phyloP scores from a whole-genome alignment of 2,888 invertebrate species.

The Rhabditophanes sp. region DNA sequence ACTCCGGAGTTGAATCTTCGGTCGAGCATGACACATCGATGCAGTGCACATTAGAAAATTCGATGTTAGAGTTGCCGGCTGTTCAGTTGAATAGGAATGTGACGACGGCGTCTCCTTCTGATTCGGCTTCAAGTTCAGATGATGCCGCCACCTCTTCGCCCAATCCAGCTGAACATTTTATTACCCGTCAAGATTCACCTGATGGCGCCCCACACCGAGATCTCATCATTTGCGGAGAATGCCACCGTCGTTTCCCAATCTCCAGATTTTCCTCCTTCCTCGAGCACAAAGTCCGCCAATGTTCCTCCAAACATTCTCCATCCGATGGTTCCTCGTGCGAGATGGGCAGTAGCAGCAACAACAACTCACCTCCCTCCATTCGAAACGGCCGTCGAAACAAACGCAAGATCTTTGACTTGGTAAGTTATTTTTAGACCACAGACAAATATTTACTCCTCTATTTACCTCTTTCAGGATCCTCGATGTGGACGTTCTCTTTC shows the following conservation, averaged over 20 bases:
- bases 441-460: not conserved
- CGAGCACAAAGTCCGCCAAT: constrained; percentile 35
- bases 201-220: constrained; percentile 9
- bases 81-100: not conserved
- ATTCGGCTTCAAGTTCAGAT: no score
- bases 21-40: constrained; percentile 26
- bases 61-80: not conserved
- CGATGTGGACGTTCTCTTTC: constrained; percentile 1
- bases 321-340: constrained; percentile 11
- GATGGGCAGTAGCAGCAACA: no score
- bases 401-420: no score
- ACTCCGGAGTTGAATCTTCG: constrained; percentile 41
- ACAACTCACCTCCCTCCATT: no score
- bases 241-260: constrained; percentile 28
- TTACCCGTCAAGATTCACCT: constrained; percentile 1
- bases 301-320: constrained; percentile 3
- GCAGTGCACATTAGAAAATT: constrained; percentile 12
- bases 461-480: constrained; percentile 1
- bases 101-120: constrained; percentile 5
- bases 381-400: no score
- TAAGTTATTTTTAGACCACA: not conserved
- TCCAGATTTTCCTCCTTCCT: constrained; percentile 29
- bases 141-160: constrained; percentile 3
- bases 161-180: not conserved
- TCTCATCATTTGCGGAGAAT: constrained; percentile 36